Evolutionary conservation across 1,140 invertebrate genomes (phyloP), one percentile per base, ranked within the genome.

Genomic region (Rhizoglyphus robini): DNA sequence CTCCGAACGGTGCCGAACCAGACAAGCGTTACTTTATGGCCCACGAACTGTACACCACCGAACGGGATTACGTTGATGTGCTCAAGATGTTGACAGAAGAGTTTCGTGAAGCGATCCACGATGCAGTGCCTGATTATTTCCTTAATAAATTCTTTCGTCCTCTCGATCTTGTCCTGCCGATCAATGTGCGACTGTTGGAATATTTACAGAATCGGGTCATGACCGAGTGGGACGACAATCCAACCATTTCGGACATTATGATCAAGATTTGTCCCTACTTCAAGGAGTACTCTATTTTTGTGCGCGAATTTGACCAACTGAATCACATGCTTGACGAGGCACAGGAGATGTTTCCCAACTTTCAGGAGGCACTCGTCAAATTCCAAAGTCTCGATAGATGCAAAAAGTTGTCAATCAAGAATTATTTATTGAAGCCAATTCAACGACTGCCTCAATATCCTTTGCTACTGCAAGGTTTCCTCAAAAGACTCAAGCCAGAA

Each of bases 351-450:
- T 87, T 65, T 87, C 85, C 63, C 84, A 38, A 30, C 30, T 69
- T 69, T 65, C 29, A n/a, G 4, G 20, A 48, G 20, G 25, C 41
- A 36, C 15, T 68, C 5, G 23, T 38, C n/a, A 31, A 61, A 25
- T 69, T 69, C 46, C 47, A 69, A 31, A 25, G 15, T 30, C 27
- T 4, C 13, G 38, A 46, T 1, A 73, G 79, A 34, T 87, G 85
- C 73, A 79, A 79, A 48, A 83, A 81, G 70, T 74, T 88, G 23
- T 78, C 81, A 1, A 66, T 88, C 15, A 81, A 81, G 41, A 84
- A 86, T 76, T 86, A 84, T 69, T 85, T 88, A 84, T 74, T 87
- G 30, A 86, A 86, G 75, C 86, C 86, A 1, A 83, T 88, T 66
- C 86, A 88, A 72, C 76, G 85, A 71, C 81, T 87, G 67, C 84